Evolutionary conservation across 1,140 invertebrate genomes (phyloP).

Genomic region (Drosophila serrata): DNA sequence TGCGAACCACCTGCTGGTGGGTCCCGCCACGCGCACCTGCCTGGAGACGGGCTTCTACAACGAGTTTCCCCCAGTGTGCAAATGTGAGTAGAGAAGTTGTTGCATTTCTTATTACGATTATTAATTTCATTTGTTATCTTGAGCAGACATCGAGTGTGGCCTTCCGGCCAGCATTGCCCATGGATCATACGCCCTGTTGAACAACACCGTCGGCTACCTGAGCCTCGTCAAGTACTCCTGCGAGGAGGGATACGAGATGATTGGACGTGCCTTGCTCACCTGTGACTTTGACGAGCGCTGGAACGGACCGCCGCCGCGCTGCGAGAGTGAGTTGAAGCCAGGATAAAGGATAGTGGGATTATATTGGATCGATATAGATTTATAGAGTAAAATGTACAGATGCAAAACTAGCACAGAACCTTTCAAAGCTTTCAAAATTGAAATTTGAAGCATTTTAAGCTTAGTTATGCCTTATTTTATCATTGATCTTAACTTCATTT

Average conservation of each 20-base stretch:
- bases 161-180: conserved; percentile 94
- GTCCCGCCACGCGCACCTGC: conserved; percentile 93
- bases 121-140: no score
- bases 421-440: no score
- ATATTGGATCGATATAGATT: no score
- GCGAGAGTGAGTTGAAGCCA: conserved; percentile 89
- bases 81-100: no score
- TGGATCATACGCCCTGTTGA: conserved; percentile 92
- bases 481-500: no score
- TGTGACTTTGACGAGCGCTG: conserved; percentile 97
- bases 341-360: no score
- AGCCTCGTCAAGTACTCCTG: conserved; percentile 95
- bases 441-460: no score
- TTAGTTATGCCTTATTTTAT: no score
- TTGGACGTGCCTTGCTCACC: conserved; percentile 91
- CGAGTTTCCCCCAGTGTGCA: conserved; percentile 96
- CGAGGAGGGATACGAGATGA: conserved; percentile 93
- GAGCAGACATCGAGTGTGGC: conserved; percentile 94
- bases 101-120: no score
- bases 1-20: conserved; percentile 94
- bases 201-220: conserved; percentile 93
- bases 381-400: no score
- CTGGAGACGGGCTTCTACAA: conserved; percentile 97
- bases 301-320: conserved; percentile 96
- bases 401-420: no score